Conservation (phyloP, 2,113 vertebrate species). For the Syrmaticus mikado region DNA sequence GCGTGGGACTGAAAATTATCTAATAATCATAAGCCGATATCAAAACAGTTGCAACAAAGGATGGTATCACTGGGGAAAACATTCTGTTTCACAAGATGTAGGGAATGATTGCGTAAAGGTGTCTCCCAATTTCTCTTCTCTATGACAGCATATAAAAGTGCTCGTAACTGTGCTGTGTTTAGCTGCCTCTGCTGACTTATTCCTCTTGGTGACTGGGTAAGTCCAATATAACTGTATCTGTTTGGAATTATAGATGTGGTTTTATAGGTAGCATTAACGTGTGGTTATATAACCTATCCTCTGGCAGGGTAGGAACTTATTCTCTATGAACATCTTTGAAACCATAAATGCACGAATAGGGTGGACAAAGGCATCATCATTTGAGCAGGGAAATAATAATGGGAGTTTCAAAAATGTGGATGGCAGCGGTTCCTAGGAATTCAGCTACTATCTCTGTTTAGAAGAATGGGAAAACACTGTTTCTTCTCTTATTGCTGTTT, state of each 20-base stretch:
- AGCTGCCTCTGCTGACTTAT: constrained; percentile 43
- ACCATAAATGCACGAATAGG: no score
- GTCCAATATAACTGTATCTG: not conserved
- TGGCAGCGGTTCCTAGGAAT: not conserved
- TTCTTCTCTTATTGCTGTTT: not conserved
- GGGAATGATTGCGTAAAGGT: not conserved
- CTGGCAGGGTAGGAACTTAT: not conserved
- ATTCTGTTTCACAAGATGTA: constrained; percentile 44
- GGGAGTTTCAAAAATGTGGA: not conserved
- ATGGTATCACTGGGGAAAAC: constrained; percentile 12
- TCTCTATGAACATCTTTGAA: not conserved
- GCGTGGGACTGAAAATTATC: constrained; percentile 27
- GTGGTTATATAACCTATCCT: not conserved
- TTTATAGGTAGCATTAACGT: not conserved
- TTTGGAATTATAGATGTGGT: not conserved
- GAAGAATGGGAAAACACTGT: not conserved
- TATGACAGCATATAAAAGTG: constrained; percentile 55
- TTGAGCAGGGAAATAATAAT: rapidly evolving
- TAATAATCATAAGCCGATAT: not conserved
- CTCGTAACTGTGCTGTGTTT: not conserved
- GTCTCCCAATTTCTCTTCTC: not conserved
- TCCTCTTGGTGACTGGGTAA: constrained; percentile 45
- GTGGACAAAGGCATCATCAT: rapidly evolving
- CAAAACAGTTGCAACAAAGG: constrained; percentile 44
- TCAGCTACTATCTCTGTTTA: not conserved